These are phyloP conservation scores for Xyliphius kryptos DNA, from an alignment of 2,113 vertebrate genomes.

Conservation along the genomic window DNA sequence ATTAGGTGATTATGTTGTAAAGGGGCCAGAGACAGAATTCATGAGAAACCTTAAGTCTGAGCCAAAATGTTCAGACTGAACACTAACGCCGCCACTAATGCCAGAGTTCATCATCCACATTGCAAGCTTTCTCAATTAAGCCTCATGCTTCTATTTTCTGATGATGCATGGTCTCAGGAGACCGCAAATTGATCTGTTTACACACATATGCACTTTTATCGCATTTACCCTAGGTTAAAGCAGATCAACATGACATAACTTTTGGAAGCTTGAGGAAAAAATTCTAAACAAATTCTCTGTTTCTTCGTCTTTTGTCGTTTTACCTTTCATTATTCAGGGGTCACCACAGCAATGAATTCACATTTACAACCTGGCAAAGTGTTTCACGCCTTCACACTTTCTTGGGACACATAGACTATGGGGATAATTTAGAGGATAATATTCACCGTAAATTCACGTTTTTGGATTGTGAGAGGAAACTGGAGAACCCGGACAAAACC, in stretches of 20 bases:
- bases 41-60: conserved; percentile 7
- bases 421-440: too few species aligned
- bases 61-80: conserved; percentile 43
- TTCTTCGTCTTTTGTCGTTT: too few species aligned
- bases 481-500: too few species aligned
- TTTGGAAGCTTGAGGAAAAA: neutral
- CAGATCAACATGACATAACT: conserved; percentile 29
- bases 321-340: too few species aligned
- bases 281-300: conserved; percentile 9
- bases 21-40: conserved; percentile 9
- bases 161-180: conserved; percentile 58
- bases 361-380: too few species aligned
- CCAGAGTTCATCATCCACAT: conserved; percentile 47
- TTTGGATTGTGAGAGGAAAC: too few species aligned
- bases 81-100: conserved; percentile 44
- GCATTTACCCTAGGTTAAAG: conserved; percentile 44
- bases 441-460: too few species aligned
- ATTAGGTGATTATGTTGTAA: neutral
- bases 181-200: conserved; percentile 59
- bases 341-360: too few species aligned
- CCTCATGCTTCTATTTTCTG: conserved; percentile 59
- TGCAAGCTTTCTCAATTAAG: conserved; percentile 63
- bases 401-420: too few species aligned
- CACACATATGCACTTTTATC: conserved; percentile 62
- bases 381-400: too few species aligned